A percentile compares a stretch with the other conserved stretches of the same genome.
phyloP scores from a whole-genome alignment of 2,113 vertebrate genomes.

The Rhabdornis inornatus region DNA sequence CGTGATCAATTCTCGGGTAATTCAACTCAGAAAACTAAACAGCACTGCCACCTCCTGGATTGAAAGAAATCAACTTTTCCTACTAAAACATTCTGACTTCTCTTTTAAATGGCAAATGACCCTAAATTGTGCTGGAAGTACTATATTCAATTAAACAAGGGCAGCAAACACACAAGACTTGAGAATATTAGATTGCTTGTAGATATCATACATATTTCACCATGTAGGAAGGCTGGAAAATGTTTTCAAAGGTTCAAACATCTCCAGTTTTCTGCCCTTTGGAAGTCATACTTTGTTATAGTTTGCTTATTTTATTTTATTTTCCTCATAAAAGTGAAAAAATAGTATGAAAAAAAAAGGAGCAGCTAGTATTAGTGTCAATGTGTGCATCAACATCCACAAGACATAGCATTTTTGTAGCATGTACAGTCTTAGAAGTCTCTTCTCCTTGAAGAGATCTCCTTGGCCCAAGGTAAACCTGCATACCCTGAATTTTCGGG shows the following conservation, averaged over 20 bases:
- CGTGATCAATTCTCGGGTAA: neutral
- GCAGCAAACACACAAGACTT: neutral
- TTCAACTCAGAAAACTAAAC: constrained; percentile 32
- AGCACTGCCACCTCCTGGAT: constrained; percentile 74
- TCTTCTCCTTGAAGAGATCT: neutral
- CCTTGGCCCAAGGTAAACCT: neutral
- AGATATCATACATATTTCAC: neutral
- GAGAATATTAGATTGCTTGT: neutral
- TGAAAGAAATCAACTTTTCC: neutral
- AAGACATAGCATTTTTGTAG: neutral
- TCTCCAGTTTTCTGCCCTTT: neutral
- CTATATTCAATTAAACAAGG: neutral
- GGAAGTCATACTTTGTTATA: neutral
- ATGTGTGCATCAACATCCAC: neutral
- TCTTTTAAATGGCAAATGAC: neutral
- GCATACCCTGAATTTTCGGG: neutral
- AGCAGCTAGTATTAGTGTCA: neutral
- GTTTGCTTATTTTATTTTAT: neutral
- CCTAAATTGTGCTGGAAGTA: neutral
- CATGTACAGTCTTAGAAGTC: neutral
- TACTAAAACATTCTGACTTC: neutral
- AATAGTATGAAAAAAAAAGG: neutral
- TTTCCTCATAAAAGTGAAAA: neutral
- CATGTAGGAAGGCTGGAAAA: neutral
- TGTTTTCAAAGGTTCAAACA: neutral